Conservation (phyloP, 2,113 vertebrate genomes). For the Desmodus rotundus region DNA sequence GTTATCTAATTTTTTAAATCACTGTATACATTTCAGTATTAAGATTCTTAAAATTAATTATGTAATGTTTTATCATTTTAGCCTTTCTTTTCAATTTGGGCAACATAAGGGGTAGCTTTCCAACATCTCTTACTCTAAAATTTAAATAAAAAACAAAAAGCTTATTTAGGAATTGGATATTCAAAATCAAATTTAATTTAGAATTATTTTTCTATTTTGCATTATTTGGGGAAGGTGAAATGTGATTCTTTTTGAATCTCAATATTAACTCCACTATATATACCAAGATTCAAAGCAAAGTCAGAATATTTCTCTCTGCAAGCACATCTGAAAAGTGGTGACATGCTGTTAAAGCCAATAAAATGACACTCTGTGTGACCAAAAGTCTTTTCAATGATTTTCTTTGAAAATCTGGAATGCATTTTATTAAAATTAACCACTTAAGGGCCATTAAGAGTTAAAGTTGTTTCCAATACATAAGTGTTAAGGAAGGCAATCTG, state of each 20-base stretch:
- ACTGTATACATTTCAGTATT: background rate
- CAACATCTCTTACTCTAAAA: background rate
- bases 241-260: background rate
- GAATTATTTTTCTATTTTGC: background rate
- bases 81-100: background rate
- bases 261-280: background rate
- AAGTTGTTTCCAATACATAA: background rate
- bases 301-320: background rate
- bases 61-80: background rate
- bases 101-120: background rate
- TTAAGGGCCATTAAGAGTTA: background rate
- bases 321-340: background rate
- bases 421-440: background rate
- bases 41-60: background rate
- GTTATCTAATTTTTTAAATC: conserved; percentile 16
- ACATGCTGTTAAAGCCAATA: background rate
- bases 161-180: background rate
- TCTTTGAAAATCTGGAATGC: background rate
- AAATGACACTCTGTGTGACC: background rate
- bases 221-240: background rate
- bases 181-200: background rate
- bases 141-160: background rate
- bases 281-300: background rate
- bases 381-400: background rate
- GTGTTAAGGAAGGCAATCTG: background rate